Evolutionary conservation across 2,113 vertebrate genomes (phyloP).

Genomic region (Mesoclemmys tuberculata): DNA sequence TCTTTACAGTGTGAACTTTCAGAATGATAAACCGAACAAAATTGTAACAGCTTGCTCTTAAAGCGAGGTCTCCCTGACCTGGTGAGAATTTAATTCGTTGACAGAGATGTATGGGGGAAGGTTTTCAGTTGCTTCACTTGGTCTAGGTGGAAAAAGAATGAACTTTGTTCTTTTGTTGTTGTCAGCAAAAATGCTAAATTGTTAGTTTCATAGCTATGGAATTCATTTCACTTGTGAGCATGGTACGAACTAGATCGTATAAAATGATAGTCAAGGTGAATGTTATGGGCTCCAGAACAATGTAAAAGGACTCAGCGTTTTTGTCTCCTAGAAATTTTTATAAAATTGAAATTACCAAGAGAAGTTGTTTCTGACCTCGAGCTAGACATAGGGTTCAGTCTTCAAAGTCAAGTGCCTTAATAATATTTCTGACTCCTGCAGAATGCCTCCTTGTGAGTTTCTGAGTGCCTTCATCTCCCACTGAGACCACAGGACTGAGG

Average conservation of each 20-base stretch:
- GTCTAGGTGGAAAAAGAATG: rapidly evolving
- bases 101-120: not conserved
- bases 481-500: not conserved
- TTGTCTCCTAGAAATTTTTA: not conserved
- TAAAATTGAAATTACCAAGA: not conserved
- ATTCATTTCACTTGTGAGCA: not conserved
- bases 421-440: not conserved
- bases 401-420: not conserved
- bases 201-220: rapidly evolving
- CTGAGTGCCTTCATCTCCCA: not conserved
- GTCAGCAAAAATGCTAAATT: not conserved
- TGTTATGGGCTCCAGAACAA: rapidly evolving
- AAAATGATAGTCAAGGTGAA: not conserved
- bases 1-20: slow-evolving; percentile 8
- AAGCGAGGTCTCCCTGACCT: rapidly evolving
- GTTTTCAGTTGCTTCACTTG: not conserved
- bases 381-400: not conserved
- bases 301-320: not conserved
- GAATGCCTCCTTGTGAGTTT: not conserved
- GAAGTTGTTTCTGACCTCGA: not conserved
- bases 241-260: not conserved
- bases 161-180: not conserved
- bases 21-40: not conserved
- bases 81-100: not conserved
- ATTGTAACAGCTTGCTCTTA: not conserved